Evolutionary conservation across 2,797 vertebrate species (phyloP).

Genomic region (Austrolebias charrua): DNA sequence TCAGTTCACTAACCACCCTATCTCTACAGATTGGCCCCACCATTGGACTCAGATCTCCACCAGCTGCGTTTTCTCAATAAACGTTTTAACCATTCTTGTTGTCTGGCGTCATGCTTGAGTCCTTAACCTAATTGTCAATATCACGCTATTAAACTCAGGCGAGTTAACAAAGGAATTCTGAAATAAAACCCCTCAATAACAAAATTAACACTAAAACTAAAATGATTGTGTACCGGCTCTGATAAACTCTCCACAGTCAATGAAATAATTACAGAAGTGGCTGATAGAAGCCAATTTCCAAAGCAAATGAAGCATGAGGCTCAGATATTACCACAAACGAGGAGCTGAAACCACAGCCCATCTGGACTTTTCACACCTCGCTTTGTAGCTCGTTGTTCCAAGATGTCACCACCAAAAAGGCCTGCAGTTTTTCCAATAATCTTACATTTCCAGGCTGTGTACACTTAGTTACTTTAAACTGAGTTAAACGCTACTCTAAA

Average conservation of each 20-base stretch:
- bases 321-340: conserved; percentile 40
- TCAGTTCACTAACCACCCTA: no score
- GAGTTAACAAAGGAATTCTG: neutral
- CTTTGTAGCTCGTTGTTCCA: conserved; percentile 22
- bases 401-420: conserved; percentile 10
- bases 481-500: no score
- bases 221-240: conserved; percentile 14
- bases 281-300: conserved; percentile 45
- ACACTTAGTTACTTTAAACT: conserved; percentile 9
- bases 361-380: conserved; percentile 40
- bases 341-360: conserved; percentile 35
- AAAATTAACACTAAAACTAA: conserved; percentile 20
- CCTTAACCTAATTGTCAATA: neutral
- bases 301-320: conserved; percentile 41
- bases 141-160: conserved; percentile 16
- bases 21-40: neutral
- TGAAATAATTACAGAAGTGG: conserved; percentile 35
- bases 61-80: no score
- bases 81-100: no score
- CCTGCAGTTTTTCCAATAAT: conserved; percentile 2
- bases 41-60: no score
- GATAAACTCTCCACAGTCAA: conserved; percentile 30
- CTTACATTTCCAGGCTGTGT: neutral
- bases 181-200: neutral
- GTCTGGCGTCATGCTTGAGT: no score